Conservation (phyloP, 2,113 vertebrate genomes). For the Micromys minutus region DNA sequence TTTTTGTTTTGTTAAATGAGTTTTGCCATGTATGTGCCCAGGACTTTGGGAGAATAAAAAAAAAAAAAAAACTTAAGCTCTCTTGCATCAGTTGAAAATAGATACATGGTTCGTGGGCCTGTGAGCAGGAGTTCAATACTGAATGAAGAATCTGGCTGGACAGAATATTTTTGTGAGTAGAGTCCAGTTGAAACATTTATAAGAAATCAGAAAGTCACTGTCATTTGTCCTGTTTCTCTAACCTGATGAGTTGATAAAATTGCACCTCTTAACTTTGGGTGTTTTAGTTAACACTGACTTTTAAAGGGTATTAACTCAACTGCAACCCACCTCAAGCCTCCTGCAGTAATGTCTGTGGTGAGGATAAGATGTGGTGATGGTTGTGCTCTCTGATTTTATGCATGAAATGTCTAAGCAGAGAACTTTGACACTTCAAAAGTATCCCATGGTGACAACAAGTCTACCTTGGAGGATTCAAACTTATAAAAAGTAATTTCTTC, state of each 20-base stretch:
- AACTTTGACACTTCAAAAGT: constrained; percentile 76
- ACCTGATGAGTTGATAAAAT: neutral
- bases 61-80: neutral
- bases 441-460: constrained; percentile 51
- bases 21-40: neutral
- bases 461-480: constrained; percentile 64
- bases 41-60: neutral
- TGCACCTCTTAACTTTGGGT: neutral
- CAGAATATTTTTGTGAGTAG: neutral
- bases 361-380: neutral
- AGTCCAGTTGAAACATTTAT: neutral
- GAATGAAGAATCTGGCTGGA: neutral
- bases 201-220: neutral
- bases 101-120: neutral
- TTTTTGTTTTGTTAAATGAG: neutral
- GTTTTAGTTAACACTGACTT: neutral
- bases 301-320: neutral
- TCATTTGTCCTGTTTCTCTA: neutral
- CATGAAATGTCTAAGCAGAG: constrained; percentile 75
- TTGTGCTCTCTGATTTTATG: constrained; percentile 57
- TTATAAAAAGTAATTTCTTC: constrained; percentile 72
- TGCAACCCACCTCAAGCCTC: neutral
- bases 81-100: neutral
- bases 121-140: neutral
- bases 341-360: constrained; percentile 4